phyloP scores from a whole-genome alignment of 1,140 invertebrate genomes.

The Phenacoccus solenopsis region DNA sequence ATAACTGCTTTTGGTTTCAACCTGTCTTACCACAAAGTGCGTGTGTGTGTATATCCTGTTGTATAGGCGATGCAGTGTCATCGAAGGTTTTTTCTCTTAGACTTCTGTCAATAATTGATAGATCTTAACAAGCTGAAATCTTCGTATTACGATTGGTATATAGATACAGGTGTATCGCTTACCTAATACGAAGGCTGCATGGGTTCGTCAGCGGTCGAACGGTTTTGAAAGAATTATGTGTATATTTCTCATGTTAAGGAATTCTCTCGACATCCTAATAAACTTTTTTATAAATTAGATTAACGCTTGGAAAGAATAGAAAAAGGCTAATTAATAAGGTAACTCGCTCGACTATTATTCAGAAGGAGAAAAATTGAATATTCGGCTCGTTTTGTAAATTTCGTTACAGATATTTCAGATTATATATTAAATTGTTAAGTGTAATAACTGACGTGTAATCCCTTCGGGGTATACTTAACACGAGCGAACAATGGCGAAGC shows the following conservation, averaged over 20 bases:
- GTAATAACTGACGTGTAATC: slow-evolving; percentile 15
- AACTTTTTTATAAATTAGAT: no score
- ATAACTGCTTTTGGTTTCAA: background rate
- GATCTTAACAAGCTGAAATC: background rate
- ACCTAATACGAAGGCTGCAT: background rate
- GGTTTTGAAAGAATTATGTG: no score
- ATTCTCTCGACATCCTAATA: no score
- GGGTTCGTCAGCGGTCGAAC: no score
- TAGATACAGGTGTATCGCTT: background rate
- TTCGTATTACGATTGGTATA: background rate
- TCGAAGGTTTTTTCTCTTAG: background rate
- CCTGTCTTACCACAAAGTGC: background rate
- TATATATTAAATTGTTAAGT: slow-evolving; percentile 14
- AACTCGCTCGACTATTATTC: background rate
- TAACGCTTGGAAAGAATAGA: no score
- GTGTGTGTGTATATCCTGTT: background rate
- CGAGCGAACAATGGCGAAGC: slow-evolving; percentile 9
- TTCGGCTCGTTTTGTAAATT: background rate
- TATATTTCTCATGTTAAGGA: no score
- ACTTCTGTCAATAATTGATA: background rate
- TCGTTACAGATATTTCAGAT: background rate
- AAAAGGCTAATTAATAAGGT: background rate
- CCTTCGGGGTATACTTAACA: slow-evolving; percentile 13
- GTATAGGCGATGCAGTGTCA: background rate
- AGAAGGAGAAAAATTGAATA: background rate